These are phyloP conservation scores for Drosophila meridiana DNA, from an alignment of 2,888 invertebrate genomes.

Conservation along the genomic window DNA sequence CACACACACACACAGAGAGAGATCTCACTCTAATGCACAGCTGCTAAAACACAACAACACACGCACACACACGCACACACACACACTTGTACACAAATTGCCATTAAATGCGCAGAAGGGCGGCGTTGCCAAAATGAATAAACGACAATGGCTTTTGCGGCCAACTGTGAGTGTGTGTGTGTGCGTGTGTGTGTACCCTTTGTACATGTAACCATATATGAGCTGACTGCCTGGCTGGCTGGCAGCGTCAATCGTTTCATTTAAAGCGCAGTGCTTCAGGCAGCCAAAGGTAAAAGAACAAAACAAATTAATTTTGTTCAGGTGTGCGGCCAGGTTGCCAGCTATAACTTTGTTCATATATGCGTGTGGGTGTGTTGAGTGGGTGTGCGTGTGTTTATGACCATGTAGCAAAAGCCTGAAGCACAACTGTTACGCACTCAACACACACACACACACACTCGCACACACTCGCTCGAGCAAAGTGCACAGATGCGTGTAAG, in stretches of 20 bases:
- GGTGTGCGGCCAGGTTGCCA: conserved; percentile 45
- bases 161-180: conserved; percentile 41
- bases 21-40: conserved; percentile 5
- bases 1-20: neutral
- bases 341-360: conserved; percentile 18
- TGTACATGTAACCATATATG: conserved; percentile 33
- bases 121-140: conserved; percentile 56
- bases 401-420: conserved; percentile 37
- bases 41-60: conserved; percentile 15
- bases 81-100: conserved; percentile 56
- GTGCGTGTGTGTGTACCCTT: neutral
- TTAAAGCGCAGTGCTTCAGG: conserved; percentile 51
- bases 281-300: conserved; percentile 67
- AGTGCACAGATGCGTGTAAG: conserved; percentile 40
- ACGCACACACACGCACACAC: conserved; percentile 5
- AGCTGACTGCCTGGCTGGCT: conserved; percentile 32
- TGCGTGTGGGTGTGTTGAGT: conserved; percentile 16
- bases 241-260: conserved; percentile 74
- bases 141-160: conserved; percentile 73
- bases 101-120: conserved; percentile 71
- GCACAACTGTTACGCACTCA: conserved; percentile 53
- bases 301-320: conserved; percentile 77
- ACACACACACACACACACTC: conserved; percentile 13
- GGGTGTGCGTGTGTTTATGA: conserved; percentile 50
- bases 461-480: conserved; percentile 11